Conservation (phyloP, 2,113 vertebrate genomes). For the Xenus cinereus region DNA sequence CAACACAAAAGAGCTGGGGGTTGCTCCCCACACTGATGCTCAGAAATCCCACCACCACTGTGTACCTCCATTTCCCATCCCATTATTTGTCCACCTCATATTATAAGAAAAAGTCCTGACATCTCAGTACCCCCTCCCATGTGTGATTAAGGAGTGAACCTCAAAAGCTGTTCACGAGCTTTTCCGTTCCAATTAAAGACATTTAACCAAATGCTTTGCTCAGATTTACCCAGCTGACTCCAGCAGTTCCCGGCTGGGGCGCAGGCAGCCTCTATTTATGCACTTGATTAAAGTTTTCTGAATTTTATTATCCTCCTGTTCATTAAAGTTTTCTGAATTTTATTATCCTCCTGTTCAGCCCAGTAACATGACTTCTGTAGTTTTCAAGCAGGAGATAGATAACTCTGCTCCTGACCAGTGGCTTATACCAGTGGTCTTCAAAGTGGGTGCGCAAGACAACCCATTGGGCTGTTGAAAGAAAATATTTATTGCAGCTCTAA, state of each 20-base stretch:
- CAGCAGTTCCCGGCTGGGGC: rapidly evolving
- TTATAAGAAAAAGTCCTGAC: neutral
- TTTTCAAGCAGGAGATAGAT: neutral
- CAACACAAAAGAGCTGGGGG: neutral
- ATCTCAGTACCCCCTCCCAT: neutral
- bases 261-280: neutral
- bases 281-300: neutral
- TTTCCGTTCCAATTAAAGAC: neutral
- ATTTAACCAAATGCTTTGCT: neutral
- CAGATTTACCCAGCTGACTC: neutral
- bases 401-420: neutral
- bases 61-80: neutral
- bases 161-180: neutral
- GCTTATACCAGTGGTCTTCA: neutral
- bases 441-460: neutral
- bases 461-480: rapidly evolving
- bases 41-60: neutral
- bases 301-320: neutral
- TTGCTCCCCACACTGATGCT: neutral
- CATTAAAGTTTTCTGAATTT: neutral
- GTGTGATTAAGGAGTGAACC: neutral
- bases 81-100: neutral
- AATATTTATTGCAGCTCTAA: neutral
- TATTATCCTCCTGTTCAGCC: neutral
- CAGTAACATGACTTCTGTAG: neutral